Conservation (phyloP, 1,140 invertebrate genomes). For the Oedothorax gibbosus region DNA sequence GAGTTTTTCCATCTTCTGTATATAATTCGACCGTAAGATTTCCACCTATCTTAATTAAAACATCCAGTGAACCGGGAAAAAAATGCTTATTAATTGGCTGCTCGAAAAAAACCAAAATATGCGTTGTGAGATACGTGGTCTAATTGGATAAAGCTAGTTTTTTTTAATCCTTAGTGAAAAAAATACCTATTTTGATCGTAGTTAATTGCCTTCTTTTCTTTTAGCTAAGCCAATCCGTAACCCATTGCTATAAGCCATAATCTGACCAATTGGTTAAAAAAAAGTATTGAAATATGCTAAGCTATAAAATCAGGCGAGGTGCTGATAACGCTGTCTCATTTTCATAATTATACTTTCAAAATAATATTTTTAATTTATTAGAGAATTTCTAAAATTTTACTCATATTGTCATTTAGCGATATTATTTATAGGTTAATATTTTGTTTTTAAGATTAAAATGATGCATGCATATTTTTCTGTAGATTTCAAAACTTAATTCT, state of each 20-base stretch:
- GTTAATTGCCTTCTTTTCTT: constrained; percentile 12
- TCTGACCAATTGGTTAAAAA: background rate
- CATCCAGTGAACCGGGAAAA: background rate
- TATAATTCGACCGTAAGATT: constrained; percentile 7
- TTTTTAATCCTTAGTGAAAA: background rate
- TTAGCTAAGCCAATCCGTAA: background rate
- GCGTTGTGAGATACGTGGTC: background rate
- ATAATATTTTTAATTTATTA: no score
- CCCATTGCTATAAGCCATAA: background rate
- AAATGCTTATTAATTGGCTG: constrained; percentile 10
- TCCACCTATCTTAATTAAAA: constrained; percentile 20
- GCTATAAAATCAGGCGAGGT: no score
- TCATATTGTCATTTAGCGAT: no score
- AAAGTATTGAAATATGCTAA: background rate
- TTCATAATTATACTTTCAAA: no score
- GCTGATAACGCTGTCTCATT: no score
- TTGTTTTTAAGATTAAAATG: no score
- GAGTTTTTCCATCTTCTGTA: background rate
- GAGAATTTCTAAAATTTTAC: no score
- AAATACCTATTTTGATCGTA: background rate
- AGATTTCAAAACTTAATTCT: no score
- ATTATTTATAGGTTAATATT: no score
- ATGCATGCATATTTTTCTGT: no score
- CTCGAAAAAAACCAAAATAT: constrained; percentile 1
- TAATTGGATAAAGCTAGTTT: constrained; percentile 1